phyloP scores from a whole-genome alignment of 2,888 invertebrate species.

The Malachius bipustulatus region DNA sequence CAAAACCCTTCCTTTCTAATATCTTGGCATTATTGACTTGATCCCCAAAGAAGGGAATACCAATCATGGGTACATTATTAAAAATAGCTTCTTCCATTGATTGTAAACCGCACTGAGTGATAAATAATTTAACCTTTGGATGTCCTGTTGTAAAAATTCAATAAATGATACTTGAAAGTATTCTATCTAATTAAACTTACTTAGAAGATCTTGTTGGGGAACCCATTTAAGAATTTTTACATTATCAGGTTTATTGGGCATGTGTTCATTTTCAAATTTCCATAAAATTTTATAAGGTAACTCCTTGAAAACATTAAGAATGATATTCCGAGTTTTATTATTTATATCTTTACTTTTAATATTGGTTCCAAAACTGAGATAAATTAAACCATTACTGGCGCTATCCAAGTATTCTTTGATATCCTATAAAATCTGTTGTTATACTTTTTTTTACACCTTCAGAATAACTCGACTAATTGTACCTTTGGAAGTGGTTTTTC shows the following conservation, averaged over 20 bases:
- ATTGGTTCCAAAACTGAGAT: conserved; percentile 22
- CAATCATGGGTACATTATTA: conserved; percentile 29
- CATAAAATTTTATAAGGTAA: conserved; percentile 22
- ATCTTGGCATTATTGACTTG: conserved; percentile 20
- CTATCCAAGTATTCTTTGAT: conserved; percentile 15
- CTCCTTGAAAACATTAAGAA: conserved; percentile 16
- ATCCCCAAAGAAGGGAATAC: conserved; percentile 23
- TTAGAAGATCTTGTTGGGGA: conserved; percentile 20
- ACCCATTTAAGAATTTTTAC: conserved; percentile 21
- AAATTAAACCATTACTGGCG: conserved; percentile 19
- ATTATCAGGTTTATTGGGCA: conserved; percentile 17
- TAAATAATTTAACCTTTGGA: conserved; percentile 25
- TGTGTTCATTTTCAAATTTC: conserved; percentile 21
- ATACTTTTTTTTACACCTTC: not conserved
- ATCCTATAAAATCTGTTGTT: conserved; percentile 10
- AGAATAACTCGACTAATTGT: conserved; percentile 13
- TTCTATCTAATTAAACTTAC: conserved; percentile 16
- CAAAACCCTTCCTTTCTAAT: conserved; percentile 19
- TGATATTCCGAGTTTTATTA: conserved; percentile 8
- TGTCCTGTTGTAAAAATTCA: too few species aligned
- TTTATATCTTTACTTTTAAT: conserved; percentile 16
- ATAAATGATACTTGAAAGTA: too few species aligned
- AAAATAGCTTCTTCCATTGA: conserved; percentile 37
- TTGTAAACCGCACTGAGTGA: conserved; percentile 38
- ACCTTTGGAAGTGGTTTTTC: conserved; percentile 24